phyloP scores from a whole-genome alignment of 2,888 invertebrate species.

The Stegana nigrithorax region DNA sequence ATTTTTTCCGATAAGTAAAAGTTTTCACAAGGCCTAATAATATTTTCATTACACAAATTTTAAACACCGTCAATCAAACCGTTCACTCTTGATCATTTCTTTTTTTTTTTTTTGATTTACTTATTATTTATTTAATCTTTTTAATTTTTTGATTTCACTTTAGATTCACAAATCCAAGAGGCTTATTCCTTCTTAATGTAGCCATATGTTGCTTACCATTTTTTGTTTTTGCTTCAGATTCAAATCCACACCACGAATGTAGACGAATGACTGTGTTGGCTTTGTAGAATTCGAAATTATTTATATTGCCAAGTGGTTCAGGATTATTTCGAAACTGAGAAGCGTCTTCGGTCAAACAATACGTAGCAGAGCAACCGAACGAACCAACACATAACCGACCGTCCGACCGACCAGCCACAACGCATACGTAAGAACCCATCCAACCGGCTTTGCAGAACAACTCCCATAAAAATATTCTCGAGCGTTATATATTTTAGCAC shows the following conservation, averaged over 20 bases:
- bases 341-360: slow-evolving; percentile 46
- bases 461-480: slow-evolving; percentile 53
- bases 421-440: slow-evolving; percentile 51
- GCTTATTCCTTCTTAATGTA: background rate
- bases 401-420: too few species aligned
- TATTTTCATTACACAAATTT: background rate
- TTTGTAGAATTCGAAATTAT: slow-evolving; percentile 58
- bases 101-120: background rate
- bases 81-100: background rate
- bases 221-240: slow-evolving; percentile 43
- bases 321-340: slow-evolving; percentile 52
- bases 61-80: too few species aligned
- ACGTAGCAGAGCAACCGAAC: slow-evolving; percentile 31
- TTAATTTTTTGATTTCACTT: too few species aligned
- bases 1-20: too few species aligned
- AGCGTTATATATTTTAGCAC: slow-evolving; percentile 51
- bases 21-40: background rate
- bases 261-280: slow-evolving; percentile 60
- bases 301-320: slow-evolving; percentile 57
- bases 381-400: slow-evolving; percentile 36
- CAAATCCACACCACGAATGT: slow-evolving; percentile 62
- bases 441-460: slow-evolving; percentile 60
- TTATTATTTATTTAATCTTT: slow-evolving; percentile 4
- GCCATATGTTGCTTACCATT: slow-evolving; percentile 53
- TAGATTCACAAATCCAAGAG: too few species aligned